A percentile compares a stretch with the other conserved stretches of the same genome.
phyloP scores from a whole-genome alignment of 2,113 vertebrate species.

The Entosphenus tridentatus region DNA sequence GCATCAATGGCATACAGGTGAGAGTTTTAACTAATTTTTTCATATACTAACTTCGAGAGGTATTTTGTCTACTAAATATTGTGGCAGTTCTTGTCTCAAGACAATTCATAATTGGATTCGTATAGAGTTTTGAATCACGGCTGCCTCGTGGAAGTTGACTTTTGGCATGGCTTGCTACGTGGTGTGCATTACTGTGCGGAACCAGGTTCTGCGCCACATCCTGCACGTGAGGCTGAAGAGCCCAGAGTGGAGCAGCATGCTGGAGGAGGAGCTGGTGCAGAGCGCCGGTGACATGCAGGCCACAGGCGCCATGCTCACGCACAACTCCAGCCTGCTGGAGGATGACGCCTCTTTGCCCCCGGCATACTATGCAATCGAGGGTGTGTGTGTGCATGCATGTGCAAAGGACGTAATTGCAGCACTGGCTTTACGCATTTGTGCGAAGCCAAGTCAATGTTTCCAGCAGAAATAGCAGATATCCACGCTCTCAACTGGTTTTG shows the following conservation, averaged over 20 bases:
- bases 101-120: neutral
- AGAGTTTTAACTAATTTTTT: slow-evolving; percentile 13
- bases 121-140: neutral
- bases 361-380: slow-evolving; percentile 91
- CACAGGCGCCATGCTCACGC: slow-evolving; percentile 20
- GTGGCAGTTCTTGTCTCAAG: neutral
- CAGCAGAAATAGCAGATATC: neutral
- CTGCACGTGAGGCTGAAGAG: slow-evolving; percentile 66
- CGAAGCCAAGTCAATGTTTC: neutral
- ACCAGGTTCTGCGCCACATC: slow-evolving; percentile 45
- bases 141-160: slow-evolving; percentile 3
- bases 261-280: slow-evolving; percentile 81
- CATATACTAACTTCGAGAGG: neutral
- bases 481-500: neutral
- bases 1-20: slow-evolving; percentile 59
- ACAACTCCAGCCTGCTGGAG: slow-evolving; percentile 69
- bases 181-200: slow-evolving; percentile 8
- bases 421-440: neutral
- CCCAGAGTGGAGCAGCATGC: slow-evolving; percentile 62
- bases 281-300: slow-evolving; percentile 49
- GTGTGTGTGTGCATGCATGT: slow-evolving; percentile 20
- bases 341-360: slow-evolving; percentile 54
- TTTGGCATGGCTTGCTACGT: slow-evolving; percentile 1
- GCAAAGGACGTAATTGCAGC: neutral
- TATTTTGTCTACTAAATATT: slow-evolving; percentile 8